Evolutionary conservation across 2,797 vertebrate genomes (phyloP), one percentile per base, ranked within the genome.

Genomic region (Myotis vivesi): DNA sequence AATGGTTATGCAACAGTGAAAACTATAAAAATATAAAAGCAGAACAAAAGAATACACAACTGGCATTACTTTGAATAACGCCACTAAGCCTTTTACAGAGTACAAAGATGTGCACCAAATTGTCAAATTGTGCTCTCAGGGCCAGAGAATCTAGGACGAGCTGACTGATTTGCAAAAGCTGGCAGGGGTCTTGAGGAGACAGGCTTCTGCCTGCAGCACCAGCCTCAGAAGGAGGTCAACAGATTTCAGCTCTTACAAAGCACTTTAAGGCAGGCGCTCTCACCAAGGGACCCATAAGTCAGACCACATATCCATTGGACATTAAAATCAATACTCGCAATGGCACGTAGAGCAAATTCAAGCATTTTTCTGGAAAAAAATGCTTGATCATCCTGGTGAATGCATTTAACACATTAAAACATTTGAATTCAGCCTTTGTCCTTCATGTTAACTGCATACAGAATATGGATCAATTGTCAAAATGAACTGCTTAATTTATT

Each of bases 61-160:
- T 20, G 44, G 83, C 22, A 62, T 55, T 62, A 51, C 75, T 79
- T 64, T 87, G 36, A 55, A 66, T 4, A 89, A 90, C 1, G 12
- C 64, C 28, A 64, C 19, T 30, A 83, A 93, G 44, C 77, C 93
- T 41, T 55, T 81, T 59, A 44, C 15, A 68, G 57, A 90, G 46
- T 41, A 73, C 62, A 88, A 92, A 41, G 87, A 55, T 57, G 30
- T 23, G 19, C 51, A n/a, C 77, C 30, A n/a, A 22, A 75, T 1
- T 12, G 33, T 30, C 44, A 16, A 28, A 77, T 8, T 13, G 55
- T 51, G 66, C 20, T 92, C 16, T 94, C 76, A 36, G 81, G 88
- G 92, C 93, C 88, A 76, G 62, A 17, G 68, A 84, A 95, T 94
- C 93, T 77, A 95, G 95, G 94, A 23, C 71, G 0, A 15, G 55